Conservation (phyloP, 53 echinoderm and acorn worm species). For the Patiria pectinifera region DNA sequence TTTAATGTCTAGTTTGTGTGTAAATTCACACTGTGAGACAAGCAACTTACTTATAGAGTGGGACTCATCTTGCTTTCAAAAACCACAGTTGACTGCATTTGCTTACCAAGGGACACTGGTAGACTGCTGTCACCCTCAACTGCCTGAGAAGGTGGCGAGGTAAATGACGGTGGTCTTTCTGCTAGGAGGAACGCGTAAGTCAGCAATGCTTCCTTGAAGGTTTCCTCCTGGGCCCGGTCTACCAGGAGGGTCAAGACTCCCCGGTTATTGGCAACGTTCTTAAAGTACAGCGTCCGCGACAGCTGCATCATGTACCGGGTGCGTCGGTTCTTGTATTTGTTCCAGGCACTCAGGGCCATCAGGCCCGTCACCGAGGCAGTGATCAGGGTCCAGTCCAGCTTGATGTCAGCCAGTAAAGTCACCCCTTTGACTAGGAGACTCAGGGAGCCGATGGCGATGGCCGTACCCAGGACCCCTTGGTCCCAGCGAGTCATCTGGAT, state of each 20-base stretch:
- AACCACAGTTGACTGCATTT: background rate
- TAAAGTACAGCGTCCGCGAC: constrained; percentile 89
- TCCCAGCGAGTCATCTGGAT: constrained; percentile 94
- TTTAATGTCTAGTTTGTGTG: too few relatives aligned
- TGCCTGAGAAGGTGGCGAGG: constrained; percentile 15
- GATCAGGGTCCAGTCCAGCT: constrained; percentile 91
- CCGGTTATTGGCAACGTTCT: constrained; percentile 97
- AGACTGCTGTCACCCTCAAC: constrained; percentile 36
- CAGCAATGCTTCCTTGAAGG: constrained; percentile 89
- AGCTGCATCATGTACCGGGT: constrained; percentile 89
- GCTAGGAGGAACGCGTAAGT: constrained; percentile 91
- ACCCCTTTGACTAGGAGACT: constrained; percentile 84
- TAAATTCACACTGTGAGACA: too few relatives aligned
- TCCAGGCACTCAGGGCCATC: constrained; percentile 85
- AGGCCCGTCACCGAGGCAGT: constrained; percentile 80
- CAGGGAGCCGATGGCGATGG: constrained; percentile 77
- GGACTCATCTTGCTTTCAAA: background rate
- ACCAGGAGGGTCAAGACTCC: constrained; percentile 91
- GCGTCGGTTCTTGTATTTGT: constrained; percentile 97
- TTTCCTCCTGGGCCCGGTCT: constrained; percentile 95
- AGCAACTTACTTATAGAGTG: background rate
- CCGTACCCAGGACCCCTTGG: constrained; percentile 78
- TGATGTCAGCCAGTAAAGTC: constrained; percentile 83
- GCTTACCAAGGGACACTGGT: constrained; percentile 67
- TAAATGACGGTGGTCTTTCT: constrained; percentile 61